A percentile compares a stretch with the other conserved stretches of the same genome.
Conservation (phyloP, 2,113 vertebrate species). For the Martes martes region DNA sequence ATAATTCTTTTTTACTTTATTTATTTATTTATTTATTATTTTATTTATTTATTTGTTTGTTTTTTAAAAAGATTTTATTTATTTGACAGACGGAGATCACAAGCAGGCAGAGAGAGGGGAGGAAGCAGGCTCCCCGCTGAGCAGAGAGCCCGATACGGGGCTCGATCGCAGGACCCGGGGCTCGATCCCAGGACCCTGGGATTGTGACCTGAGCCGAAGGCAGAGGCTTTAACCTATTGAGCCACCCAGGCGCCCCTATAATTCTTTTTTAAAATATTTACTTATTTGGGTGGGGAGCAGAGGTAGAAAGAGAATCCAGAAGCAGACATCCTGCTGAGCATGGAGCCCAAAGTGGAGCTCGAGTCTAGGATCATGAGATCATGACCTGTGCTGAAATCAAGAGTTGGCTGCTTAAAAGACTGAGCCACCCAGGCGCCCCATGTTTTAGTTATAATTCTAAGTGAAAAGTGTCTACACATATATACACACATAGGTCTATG, state of each 20-base stretch:
- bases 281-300: neutral
- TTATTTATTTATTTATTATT: neutral
- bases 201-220: no score
- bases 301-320: neutral
- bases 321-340: neutral
- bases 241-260: neutral
- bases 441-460: neutral
- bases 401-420: neutral
- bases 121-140: no score
- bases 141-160: no score
- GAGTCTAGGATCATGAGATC: neutral
- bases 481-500: neutral
- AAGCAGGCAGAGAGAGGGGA: no score
- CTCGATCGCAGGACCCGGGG: no score
- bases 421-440: neutral
- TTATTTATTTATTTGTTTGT: no score
- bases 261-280: neutral
- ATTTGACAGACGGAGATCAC: no score
- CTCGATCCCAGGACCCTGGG: no score
- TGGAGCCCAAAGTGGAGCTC: neutral
- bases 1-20: neutral
- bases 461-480: neutral
- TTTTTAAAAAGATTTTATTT: no score
- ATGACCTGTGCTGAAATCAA: neutral
- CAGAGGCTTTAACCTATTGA: no score